phyloP scores from a whole-genome alignment of 1,140 invertebrate species.

The Brachionus sp. region DNA sequence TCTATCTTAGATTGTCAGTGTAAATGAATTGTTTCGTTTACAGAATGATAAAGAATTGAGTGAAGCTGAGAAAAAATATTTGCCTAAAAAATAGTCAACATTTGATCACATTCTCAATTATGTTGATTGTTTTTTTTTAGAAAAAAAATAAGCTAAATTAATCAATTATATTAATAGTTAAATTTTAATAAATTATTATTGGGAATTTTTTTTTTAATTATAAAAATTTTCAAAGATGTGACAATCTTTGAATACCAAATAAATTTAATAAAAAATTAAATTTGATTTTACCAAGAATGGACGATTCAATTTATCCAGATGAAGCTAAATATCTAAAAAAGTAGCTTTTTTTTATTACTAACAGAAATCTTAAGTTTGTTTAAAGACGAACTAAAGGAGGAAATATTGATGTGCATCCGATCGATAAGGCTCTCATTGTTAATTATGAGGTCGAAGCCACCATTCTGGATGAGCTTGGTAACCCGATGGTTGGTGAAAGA shows the following conservation, averaged over 20 bases:
- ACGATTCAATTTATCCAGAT: not conserved
- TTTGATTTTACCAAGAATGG: slow-evolving; percentile 10
- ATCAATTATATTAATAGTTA: not conserved
- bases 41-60: slow-evolving; percentile 59
- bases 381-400: slow-evolving; percentile 74
- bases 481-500: slow-evolving; percentile 77
- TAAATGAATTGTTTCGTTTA: slow-evolving; percentile 61
- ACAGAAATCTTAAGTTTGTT: not conserved
- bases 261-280: not conserved
- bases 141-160: too few relatives aligned
- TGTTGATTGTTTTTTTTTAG: not conserved
- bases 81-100: slow-evolving; percentile 50
- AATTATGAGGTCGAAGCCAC: slow-evolving; percentile 83
- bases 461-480: slow-evolving; percentile 75
- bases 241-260: not conserved
- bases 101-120: not conserved
- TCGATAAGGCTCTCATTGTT: slow-evolving; percentile 80
- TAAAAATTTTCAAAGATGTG: not conserved
- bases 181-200: not conserved
- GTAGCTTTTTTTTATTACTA: not conserved
- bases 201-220: not conserved
- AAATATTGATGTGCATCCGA: slow-evolving; percentile 81
- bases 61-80: slow-evolving; percentile 59
- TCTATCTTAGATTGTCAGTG: slow-evolving; percentile 47
- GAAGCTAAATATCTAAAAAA: slow-evolving; percentile 45